Percentiles rank a stretch among this genome's conserved stretches.
Evolutionary conservation across 2,888 invertebrate species (phyloP).

Genomic region (Pharmacophagus antenor): DNA sequence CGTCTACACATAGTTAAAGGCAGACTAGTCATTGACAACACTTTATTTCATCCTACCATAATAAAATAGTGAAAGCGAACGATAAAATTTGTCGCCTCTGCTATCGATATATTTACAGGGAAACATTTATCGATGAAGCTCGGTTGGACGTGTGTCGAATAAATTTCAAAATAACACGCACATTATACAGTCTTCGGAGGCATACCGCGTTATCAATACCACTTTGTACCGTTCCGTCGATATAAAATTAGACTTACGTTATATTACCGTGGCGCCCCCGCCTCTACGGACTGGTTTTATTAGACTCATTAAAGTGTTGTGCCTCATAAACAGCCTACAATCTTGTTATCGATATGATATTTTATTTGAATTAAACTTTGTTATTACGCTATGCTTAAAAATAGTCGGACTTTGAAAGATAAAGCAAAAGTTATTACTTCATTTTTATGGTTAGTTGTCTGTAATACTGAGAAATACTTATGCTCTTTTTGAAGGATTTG

Average conservation of each 20-base stretch:
- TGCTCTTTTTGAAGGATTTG: too few relatives aligned
- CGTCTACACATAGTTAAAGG: too few relatives aligned
- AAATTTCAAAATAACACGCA: neutral
- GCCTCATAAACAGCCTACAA: slow-evolving; percentile 17
- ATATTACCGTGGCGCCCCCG: slow-evolving; percentile 45
- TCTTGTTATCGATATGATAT: slow-evolving; percentile 17
- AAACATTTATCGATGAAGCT: neutral
- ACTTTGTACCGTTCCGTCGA: slow-evolving; percentile 39
- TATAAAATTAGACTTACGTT: slow-evolving; percentile 45
- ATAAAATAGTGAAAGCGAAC: slow-evolving; percentile 3
- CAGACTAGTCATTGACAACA: neutral
- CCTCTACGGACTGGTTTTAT: slow-evolving; percentile 41
- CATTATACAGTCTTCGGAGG: slow-evolving; percentile 28
- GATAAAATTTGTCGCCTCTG: neutral
- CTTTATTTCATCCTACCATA: neutral
- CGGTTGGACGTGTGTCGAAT: neutral
- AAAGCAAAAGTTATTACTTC: too few relatives aligned
- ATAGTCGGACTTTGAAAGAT: too few relatives aligned
- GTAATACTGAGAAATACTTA: too few relatives aligned
- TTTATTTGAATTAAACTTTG: neutral
- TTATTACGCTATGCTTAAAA: too few relatives aligned
- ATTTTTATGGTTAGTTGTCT: too few relatives aligned
- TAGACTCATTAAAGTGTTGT: slow-evolving; percentile 35
- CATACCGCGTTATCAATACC: slow-evolving; percentile 35
- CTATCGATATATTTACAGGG: neutral